A percentile compares a stretch with the other conserved stretches of the same genome.
Conservation (phyloP, 2,113 vertebrate genomes). For the Smithornis capensis region DNA sequence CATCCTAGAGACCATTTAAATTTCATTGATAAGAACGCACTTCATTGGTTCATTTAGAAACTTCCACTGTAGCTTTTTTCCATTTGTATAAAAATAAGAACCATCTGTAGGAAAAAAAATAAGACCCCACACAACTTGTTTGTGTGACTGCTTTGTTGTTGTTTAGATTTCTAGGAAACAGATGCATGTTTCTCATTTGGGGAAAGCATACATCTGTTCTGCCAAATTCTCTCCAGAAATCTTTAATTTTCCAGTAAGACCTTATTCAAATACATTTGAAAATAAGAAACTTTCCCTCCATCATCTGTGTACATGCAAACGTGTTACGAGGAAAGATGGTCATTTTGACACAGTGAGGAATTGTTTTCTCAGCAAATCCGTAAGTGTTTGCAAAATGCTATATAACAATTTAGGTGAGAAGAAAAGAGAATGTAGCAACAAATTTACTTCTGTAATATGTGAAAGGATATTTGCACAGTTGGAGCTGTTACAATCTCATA, state of each 20-base stretch:
- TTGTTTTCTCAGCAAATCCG: slow-evolving; percentile 49
- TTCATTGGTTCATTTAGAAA: slow-evolving; percentile 36
- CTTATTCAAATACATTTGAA: slow-evolving; percentile 40
- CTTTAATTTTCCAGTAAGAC: slow-evolving; percentile 53
- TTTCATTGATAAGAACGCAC: slow-evolving; percentile 33
- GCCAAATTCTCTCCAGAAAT: slow-evolving; percentile 66
- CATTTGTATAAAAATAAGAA: slow-evolving; percentile 60
- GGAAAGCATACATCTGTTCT: slow-evolving; percentile 71
- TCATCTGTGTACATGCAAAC: not conserved
- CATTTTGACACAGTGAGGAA: not conserved
- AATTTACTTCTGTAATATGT: slow-evolving; percentile 9
- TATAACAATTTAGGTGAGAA: slow-evolving; percentile 43
- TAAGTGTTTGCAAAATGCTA: slow-evolving; percentile 39
- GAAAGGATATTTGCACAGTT: not conserved
- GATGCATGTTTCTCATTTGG: slow-evolving; percentile 67
- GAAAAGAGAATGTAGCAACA: slow-evolving; percentile 7
- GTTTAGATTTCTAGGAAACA: slow-evolving; percentile 75
- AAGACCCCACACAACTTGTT: not conserved
- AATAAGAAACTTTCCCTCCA: slow-evolving; percentile 24
- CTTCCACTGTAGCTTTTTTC: not conserved
- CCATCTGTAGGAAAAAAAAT: slow-evolving; percentile 22
- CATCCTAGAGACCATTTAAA: slow-evolving; percentile 5
- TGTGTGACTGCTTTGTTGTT: slow-evolving; percentile 61
- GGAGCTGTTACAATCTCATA: slow-evolving; percentile 7
- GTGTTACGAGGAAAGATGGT: slow-evolving; percentile 1